phyloP scores from a whole-genome alignment of 2,888 invertebrate genomes.

The Habroteleia sp. region DNA sequence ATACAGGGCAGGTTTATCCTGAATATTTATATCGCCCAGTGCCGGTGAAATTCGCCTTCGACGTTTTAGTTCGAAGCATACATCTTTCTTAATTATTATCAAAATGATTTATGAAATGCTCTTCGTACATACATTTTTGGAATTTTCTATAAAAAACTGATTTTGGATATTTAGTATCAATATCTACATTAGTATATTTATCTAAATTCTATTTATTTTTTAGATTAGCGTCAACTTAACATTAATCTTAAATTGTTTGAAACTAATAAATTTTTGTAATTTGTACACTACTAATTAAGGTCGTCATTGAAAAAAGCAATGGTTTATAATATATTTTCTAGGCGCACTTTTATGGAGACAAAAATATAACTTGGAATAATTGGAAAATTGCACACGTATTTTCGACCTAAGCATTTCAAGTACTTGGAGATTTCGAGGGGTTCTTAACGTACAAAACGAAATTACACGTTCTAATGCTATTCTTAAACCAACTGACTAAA shows the following conservation, averaged over 20 bases:
- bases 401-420: slow-evolving; percentile 20
- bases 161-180: too few relatives aligned
- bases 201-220: too few relatives aligned
- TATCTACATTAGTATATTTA: too few relatives aligned
- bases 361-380: slow-evolving; percentile 20
- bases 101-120: slow-evolving; percentile 16
- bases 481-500: slow-evolving; percentile 8
- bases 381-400: slow-evolving; percentile 3
- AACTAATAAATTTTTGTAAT: too few relatives aligned
- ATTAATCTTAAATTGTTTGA: too few relatives aligned
- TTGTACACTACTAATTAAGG: too few relatives aligned
- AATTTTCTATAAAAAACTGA: too few relatives aligned
- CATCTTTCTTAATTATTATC: slow-evolving; percentile 22
- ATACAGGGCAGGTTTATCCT: slow-evolving; percentile 69
- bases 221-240: too few relatives aligned
- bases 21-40: slow-evolving; percentile 74
- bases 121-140: too few relatives aligned
- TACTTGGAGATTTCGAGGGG: slow-evolving; percentile 17
- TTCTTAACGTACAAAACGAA: slow-evolving; percentile 5
- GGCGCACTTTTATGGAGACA: too few relatives aligned
- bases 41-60: slow-evolving; percentile 62
- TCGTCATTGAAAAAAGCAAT: too few relatives aligned
- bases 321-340: too few relatives aligned
- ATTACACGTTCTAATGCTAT: neutral
- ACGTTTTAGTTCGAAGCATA: slow-evolving; percentile 29